Evolutionary conservation across 2,888 invertebrate genomes (phyloP).

Genomic region (Panzeria rudis): DNA sequence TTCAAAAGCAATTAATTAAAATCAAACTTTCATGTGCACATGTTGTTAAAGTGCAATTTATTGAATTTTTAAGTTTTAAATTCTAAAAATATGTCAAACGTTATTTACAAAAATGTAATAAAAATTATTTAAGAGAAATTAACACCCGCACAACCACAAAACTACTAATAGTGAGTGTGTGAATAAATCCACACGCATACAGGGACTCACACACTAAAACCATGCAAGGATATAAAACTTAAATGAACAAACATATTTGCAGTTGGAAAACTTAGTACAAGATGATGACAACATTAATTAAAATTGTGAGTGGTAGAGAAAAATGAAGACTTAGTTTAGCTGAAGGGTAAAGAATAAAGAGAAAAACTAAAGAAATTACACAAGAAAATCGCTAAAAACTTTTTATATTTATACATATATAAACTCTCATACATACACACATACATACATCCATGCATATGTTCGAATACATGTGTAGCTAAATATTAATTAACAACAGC

Average conservation of each 20-base stretch:
- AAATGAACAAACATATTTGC: slow-evolving; percentile 29
- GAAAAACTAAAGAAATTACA: background rate
- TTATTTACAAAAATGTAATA: slow-evolving; percentile 8
- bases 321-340: slow-evolving; percentile 9
- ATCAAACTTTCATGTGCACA: slow-evolving; percentile 29
- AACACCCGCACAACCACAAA: background rate
- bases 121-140: slow-evolving; percentile 9
- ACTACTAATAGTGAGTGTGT: background rate
- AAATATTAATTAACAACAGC: slow-evolving; percentile 11
- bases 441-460: background rate
- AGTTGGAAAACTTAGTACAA: slow-evolving; percentile 14
- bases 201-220: background rate
- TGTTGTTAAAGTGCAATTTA: slow-evolving; percentile 33
- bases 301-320: slow-evolving; percentile 32
- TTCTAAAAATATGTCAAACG: slow-evolving; percentile 27
- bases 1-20: slow-evolving; percentile 11
- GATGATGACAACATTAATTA: slow-evolving; percentile 62
- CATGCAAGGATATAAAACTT: background rate
- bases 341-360: slow-evolving; percentile 14
- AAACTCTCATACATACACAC: background rate
- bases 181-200: background rate
- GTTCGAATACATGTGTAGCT: background rate
- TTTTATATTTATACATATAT: background rate
- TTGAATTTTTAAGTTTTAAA: slow-evolving; percentile 16
- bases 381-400: background rate